A percentile compares a stretch with the other conserved stretches of the same genome.
Evolutionary conservation across 2,888 invertebrate species (phyloP).

Genomic region (Chymomyza fuscimana): DNA sequence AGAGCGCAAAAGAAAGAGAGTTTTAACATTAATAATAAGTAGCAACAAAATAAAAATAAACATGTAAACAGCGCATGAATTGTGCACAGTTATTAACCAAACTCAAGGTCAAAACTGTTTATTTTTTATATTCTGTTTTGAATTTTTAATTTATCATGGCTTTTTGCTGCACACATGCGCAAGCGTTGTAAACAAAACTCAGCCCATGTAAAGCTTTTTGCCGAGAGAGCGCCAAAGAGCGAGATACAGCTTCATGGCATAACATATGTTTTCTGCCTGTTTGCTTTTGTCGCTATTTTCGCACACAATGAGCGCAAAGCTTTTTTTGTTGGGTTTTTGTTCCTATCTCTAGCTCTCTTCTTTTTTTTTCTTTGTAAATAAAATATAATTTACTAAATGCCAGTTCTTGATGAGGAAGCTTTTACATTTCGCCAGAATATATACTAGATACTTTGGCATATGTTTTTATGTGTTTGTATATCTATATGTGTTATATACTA

Average conservation of each 20-base stretch:
- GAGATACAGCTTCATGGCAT: constrained; percentile 30
- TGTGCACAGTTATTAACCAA: constrained; percentile 70
- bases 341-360: constrained; percentile 37
- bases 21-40: background rate
- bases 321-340: background rate
- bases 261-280: constrained; percentile 65
- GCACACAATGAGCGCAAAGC: constrained; percentile 21
- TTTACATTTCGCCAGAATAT: constrained; percentile 68
- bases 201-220: constrained; percentile 57
- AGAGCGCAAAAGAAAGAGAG: constrained; percentile 20
- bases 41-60: background rate
- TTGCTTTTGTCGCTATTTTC: constrained; percentile 68
- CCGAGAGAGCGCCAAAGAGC: constrained; percentile 34
- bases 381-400: constrained; percentile 55
- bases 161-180: constrained; percentile 47
- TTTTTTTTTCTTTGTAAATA: constrained; percentile 50
- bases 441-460: constrained; percentile 44
- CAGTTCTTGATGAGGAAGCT: constrained; percentile 46
- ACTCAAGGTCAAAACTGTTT: constrained; percentile 79
- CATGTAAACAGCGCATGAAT: background rate
- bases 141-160: constrained; percentile 74
- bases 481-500: constrained; percentile 1
- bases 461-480: background rate
- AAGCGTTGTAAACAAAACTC: constrained; percentile 66
- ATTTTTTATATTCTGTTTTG: constrained; percentile 79